Conservation (phyloP, 2,888 invertebrate species). For the Mactromeris polynyma region DNA sequence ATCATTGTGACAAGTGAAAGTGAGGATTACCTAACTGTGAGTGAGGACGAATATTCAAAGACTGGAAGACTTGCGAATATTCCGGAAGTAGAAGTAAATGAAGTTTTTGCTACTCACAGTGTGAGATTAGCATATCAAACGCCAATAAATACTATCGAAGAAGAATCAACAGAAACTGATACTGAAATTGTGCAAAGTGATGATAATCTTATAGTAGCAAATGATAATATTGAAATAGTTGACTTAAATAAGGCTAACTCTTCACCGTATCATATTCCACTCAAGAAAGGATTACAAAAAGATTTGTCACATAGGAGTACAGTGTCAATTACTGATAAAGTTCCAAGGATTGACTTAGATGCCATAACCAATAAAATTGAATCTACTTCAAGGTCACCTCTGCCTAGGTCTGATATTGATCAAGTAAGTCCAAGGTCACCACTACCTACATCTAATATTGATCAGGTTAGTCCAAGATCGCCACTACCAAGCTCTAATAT, state of each 20-base stretch:
- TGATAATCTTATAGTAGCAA: not conserved
- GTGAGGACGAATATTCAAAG: constrained; percentile 68
- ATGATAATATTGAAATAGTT: constrained; percentile 50
- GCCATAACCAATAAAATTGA: constrained; percentile 29
- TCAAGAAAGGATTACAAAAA: constrained; percentile 1
- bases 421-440: constrained; percentile 48
- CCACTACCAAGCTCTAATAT: constrained; percentile 26
- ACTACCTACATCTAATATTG: constrained; percentile 26
- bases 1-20: constrained; percentile 70
- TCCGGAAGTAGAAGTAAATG: constrained; percentile 68
- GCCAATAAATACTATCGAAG: constrained; percentile 50
- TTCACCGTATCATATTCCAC: constrained; percentile 62
- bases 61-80: constrained; percentile 61
- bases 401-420: constrained; percentile 46
- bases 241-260: constrained; percentile 52
- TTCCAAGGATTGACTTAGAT: constrained; percentile 49
- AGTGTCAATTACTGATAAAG: not conserved
- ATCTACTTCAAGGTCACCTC: constrained; percentile 39
- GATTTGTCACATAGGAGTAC: constrained; percentile 9
- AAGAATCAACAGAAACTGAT: constrained; percentile 63
- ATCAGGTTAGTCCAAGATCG: constrained; percentile 46
- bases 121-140: constrained; percentile 68
- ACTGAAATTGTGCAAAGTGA: constrained; percentile 32
- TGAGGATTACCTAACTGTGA: constrained; percentile 71
- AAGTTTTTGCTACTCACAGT: constrained; percentile 70